These are phyloP conservation scores for Linnaemya vulpina DNA, from an alignment of 2,888 invertebrate genomes.

Conservation along the genomic window DNA sequence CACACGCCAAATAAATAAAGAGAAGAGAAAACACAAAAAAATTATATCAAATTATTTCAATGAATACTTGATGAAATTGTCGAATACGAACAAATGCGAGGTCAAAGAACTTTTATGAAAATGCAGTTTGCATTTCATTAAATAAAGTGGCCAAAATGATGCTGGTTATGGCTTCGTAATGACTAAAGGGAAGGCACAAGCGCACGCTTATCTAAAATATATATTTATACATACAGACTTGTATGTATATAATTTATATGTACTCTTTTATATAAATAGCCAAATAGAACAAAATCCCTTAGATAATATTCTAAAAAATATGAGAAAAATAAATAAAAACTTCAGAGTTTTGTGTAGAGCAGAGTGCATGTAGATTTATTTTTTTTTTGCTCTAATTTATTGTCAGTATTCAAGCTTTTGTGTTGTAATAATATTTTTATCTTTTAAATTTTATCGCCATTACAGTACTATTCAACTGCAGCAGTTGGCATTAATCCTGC, in stretches of 20 bases:
- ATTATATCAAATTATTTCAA: constrained; percentile 63
- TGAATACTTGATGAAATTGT: constrained; percentile 54
- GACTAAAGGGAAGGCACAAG: not conserved
- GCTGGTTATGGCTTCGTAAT: constrained; percentile 27
- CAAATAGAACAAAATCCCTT: constrained; percentile 2
- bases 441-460: constrained; percentile 55
- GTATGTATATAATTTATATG: not conserved
- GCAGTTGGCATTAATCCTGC: constrained; percentile 64
- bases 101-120: constrained; percentile 56
- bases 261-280: constrained; percentile 11
- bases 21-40: not conserved
- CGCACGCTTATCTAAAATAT: constrained; percentile 15
- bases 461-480: constrained; percentile 41
- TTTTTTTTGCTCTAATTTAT: not conserved
- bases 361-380: not conserved
- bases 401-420: constrained; percentile 11
- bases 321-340: not conserved
- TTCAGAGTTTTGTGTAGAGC: constrained; percentile 6
- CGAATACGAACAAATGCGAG: constrained; percentile 36
- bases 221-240: not conserved
- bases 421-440: constrained; percentile 49
- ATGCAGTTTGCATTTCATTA: constrained; percentile 68
- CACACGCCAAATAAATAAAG: constrained; percentile 2
- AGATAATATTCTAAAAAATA: constrained; percentile 9
- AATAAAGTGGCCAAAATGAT: constrained; percentile 59